A percentile compares a stretch with the other conserved stretches of the same genome.
These are phyloP conservation scores for Tetraneura akinire DNA, from an alignment of 1,140 invertebrate species.

Conservation along the genomic window DNA sequence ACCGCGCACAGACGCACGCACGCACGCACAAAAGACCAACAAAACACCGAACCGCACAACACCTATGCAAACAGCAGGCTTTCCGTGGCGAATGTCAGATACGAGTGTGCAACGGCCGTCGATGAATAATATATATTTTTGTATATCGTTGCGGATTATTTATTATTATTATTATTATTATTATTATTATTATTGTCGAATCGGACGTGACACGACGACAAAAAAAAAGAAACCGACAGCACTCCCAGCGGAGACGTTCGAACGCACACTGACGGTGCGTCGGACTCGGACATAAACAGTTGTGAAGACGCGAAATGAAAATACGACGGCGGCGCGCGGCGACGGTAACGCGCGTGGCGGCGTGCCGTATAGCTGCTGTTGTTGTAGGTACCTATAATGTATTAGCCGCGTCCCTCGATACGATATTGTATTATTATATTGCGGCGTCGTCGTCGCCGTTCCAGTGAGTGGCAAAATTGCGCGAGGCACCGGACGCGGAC, in stretches of 20 bases:
- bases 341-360: not conserved
- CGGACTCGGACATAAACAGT: not conserved
- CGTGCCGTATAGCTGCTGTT: not conserved
- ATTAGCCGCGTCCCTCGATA: no score
- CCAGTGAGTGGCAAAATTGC: not conserved
- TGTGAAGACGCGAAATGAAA: not conserved
- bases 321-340: not conserved
- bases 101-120: no score
- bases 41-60: not conserved
- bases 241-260: not conserved
- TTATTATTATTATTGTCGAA: not conserved
- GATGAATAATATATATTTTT: not conserved
- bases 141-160: no score
- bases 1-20: not conserved
- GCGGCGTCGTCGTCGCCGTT: not conserved
- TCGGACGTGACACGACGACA: not conserved
- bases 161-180: not conserved
- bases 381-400: not conserved
- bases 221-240: not conserved
- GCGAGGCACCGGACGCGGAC: not conserved
- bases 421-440: no score
- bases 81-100: no score
- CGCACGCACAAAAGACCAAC: not conserved
- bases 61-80: no score
- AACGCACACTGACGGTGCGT: not conserved